Evolutionary conservation across 2,113 vertebrate genomes (phyloP).

Genomic region (Phalacrocorax pelagicus): DNA sequence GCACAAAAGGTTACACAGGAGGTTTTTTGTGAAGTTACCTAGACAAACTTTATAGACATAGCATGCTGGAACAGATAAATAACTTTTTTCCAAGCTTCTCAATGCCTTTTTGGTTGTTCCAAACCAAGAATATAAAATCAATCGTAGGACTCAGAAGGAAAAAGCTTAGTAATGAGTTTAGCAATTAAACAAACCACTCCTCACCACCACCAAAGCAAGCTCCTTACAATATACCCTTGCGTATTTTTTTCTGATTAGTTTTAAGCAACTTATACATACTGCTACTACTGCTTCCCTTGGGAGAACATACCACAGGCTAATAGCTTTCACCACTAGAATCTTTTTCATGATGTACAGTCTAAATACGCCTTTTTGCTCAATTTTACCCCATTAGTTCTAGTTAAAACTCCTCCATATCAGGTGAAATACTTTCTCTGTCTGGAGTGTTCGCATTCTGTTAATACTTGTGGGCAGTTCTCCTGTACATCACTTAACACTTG

Average conservation of each 20-base stretch:
- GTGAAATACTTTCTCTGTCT: not conserved
- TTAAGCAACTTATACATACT: not conserved
- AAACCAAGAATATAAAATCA: not conserved
- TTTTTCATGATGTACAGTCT: not conserved
- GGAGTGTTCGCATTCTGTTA: not conserved
- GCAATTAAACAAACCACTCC: not conserved
- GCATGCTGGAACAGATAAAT: not conserved
- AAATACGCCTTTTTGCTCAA: not conserved
- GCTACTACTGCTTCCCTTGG: not conserved
- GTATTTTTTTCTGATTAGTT: not conserved
- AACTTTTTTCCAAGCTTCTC: not conserved
- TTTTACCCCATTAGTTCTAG: not conserved
- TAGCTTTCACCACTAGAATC: not conserved
- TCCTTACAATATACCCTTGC: not conserved
- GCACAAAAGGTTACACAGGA: not conserved
- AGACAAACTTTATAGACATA: not conserved
- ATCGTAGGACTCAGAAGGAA: not conserved
- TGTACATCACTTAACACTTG: not conserved
- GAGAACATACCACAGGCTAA: not conserved
- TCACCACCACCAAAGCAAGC: not conserved
- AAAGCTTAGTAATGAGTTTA: not conserved
- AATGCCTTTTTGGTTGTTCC: not conserved
- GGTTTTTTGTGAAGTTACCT: not conserved
- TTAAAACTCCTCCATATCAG: not conserved
- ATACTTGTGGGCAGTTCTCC: not conserved